phyloP scores from a whole-genome alignment of 2,113 vertebrate genomes.

The Verasper variegatus region DNA sequence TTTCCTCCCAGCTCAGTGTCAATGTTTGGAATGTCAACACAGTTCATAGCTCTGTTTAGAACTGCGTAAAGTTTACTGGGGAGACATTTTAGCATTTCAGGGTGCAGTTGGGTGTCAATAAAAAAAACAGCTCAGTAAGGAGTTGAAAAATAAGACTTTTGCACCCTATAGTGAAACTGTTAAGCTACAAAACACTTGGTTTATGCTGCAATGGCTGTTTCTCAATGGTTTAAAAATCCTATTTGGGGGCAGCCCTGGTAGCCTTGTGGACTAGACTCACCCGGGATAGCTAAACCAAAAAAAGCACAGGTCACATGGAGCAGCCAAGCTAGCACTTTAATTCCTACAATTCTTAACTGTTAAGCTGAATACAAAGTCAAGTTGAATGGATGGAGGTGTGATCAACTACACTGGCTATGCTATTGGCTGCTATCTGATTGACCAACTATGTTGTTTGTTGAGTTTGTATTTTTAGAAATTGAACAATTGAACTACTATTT shows the following conservation, averaged over 20 bases:
- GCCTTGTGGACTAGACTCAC: too few relatives aligned
- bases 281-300: too few relatives aligned
- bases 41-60: constrained; percentile 10
- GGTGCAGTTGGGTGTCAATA: neutral
- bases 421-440: too few relatives aligned
- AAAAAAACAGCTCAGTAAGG: too few relatives aligned
- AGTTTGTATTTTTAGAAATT: neutral
- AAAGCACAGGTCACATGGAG: neutral
- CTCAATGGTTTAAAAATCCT: too few relatives aligned
- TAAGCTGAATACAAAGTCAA: too few relatives aligned
- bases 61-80: neutral
- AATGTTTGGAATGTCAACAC: constrained; percentile 19
- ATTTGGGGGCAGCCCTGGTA: too few relatives aligned
- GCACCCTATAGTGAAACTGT: neutral
- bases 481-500: neutral
- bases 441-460: too few relatives aligned
- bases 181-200: neutral
- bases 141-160: too few relatives aligned
- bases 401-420: too few relatives aligned
- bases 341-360: too few relatives aligned
- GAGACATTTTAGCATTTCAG: neutral
- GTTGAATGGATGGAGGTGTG: too few relatives aligned
- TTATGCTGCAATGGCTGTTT: neutral
- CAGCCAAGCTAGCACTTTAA: neutral
- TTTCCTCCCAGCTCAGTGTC: neutral